Evolutionary conservation across 2,888 invertebrate species (phyloP).

Genomic region (Cynaeus angustus): DNA sequence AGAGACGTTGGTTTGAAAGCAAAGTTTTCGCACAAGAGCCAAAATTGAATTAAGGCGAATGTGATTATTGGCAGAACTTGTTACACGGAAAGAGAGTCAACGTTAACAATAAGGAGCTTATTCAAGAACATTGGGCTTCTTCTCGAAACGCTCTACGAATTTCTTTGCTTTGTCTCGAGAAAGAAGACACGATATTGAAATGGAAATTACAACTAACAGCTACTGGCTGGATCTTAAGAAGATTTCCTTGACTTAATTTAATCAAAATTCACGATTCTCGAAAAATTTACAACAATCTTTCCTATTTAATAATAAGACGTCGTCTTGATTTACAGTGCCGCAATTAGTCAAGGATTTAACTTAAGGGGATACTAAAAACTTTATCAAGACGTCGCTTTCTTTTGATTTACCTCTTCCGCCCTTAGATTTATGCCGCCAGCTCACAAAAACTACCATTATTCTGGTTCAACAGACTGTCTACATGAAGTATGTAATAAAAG

Average conservation of each 20-base stretch:
- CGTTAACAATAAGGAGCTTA: constrained; percentile 48
- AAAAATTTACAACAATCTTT: constrained; percentile 2
- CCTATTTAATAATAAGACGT: constrained; percentile 10
- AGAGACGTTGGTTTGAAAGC: constrained; percentile 43
- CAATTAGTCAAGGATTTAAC: constrained; percentile 31
- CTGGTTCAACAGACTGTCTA: constrained; percentile 20
- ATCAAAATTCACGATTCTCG: neutral
- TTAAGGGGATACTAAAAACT: constrained; percentile 38
- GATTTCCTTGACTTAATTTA: neutral
- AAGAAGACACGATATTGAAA: constrained; percentile 3
- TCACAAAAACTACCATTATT: constrained; percentile 26
- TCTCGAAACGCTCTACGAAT: constrained; percentile 20
- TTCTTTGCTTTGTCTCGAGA: constrained; percentile 24
- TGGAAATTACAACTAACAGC: constrained; percentile 10
- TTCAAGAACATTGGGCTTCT: constrained; percentile 34
- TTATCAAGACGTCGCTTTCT: constrained; percentile 35
- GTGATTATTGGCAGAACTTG: constrained; percentile 52
- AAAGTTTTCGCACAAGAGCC: constrained; percentile 46
- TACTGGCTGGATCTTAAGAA: neutral
- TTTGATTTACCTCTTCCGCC: constrained; percentile 33
- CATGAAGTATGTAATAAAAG: constrained; percentile 13
- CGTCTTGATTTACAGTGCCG: constrained; percentile 18
- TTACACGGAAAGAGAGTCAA: constrained; percentile 43
- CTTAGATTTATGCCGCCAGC: constrained; percentile 15
- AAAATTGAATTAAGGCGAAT: constrained; percentile 49